Evolutionary conservation across 1,140 invertebrate species (phyloP).

Genomic region (Hormaphis cornu): DNA sequence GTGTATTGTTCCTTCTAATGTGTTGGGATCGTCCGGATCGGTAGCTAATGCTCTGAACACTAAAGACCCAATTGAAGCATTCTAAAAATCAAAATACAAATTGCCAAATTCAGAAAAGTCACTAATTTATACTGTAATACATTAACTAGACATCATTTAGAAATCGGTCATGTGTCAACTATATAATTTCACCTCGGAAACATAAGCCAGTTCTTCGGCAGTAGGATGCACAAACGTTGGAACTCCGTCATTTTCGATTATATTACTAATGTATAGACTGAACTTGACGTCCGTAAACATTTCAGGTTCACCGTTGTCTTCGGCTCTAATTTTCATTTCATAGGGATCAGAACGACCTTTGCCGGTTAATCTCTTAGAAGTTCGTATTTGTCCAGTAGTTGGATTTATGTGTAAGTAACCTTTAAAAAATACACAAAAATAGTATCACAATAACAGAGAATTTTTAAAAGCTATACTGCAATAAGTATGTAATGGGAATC

Average conservation of each 20-base stretch:
- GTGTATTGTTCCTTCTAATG: constrained; percentile 60
- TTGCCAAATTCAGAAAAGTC: too few species aligned
- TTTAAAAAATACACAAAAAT: constrained; percentile 36
- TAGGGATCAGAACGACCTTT: constrained; percentile 69
- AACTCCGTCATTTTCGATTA: constrained; percentile 73
- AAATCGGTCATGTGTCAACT: too few species aligned
- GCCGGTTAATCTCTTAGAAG: constrained; percentile 56
- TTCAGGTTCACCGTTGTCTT: constrained; percentile 57
- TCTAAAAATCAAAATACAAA: constrained; percentile 44
- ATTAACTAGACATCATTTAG: too few species aligned
- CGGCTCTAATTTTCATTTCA: constrained; percentile 54
- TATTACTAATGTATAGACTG: constrained; percentile 64
- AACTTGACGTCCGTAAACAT: constrained; percentile 55
- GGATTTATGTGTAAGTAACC: constrained; percentile 58
- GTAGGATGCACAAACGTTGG: constrained; percentile 63
- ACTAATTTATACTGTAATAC: too few species aligned
- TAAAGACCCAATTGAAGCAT: constrained; percentile 59
- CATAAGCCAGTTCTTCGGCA: constrained; percentile 56
- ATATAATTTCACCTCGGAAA: constrained; percentile 53
- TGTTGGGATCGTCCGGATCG: constrained; percentile 66
- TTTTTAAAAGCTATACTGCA: too few species aligned
- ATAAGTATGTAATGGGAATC: neutral
- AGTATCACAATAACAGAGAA: too few species aligned
- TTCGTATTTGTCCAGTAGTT: constrained; percentile 57
- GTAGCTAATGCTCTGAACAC: constrained; percentile 68